Base-by-base conservation (phyloP, 1,140 invertebrate species). In the Linepithema humile region DNA sequence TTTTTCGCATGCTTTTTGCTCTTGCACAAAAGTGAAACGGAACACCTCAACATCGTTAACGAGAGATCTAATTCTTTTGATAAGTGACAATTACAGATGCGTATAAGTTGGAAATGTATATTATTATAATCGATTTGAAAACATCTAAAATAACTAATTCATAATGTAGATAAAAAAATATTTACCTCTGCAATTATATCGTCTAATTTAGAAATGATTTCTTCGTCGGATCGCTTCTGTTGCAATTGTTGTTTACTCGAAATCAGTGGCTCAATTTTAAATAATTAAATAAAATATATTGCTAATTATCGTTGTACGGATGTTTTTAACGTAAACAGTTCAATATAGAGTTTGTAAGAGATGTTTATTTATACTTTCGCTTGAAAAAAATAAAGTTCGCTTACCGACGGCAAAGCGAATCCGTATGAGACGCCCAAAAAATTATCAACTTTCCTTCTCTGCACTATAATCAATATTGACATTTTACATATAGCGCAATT, bases 231-330 rank as follows among this genome's bases (percentile, higher is more conserved):
- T 3, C 35, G 48, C 38, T 70, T 55, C 20, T 35, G 64, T n/a
- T 80, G 48, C 50, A 32, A 43, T 57, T 55, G 62, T 20, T 23
- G 4, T 69, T 29, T 48, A 15, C 26, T 32, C 48, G 35, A 78
- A 53, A 69, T 78, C 45, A 50, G 75, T 48, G 35, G 55, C 55
- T 43, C 17, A 40, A 55, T 35, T 55, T 80, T 65, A 15, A 43
- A 1, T 7, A n/a, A 53, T 23, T 35, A 80, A 43, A 64, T 48
- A 57, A 29, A 26, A 43, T 23, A 55, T n/a, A 70, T 15, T 64
- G 26, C 23, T 20, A 15, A 32, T 38, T 53, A 17, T 45, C 26
- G 6, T 38, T 20, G 7, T 64, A 35, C 38, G 15, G 29, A 64
- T 35, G 20, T 77, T 50, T 64, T 43, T 20, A 26, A 29, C n/a